Conservation (phyloP, 2,113 vertebrate species). For the Nerophis ophidion region DNA sequence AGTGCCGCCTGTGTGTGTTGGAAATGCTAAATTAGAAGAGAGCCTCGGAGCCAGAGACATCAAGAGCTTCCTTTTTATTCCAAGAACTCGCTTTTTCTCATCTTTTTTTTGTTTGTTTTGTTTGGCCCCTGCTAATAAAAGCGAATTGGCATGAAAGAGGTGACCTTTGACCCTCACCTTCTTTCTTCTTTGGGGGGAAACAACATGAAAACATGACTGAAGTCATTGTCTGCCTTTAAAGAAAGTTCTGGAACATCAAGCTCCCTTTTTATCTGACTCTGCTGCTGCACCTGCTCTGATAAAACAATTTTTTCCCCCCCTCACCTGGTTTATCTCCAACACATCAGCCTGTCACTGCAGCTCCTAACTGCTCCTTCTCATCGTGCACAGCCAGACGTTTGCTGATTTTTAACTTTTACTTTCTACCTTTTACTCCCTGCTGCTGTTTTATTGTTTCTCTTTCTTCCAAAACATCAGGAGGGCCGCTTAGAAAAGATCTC, state of each 20-base stretch:
- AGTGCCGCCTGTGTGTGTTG: conserved; percentile 44
- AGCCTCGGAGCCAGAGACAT: conserved; percentile 58
- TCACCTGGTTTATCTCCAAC: conserved; percentile 36
- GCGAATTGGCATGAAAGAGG: conserved; percentile 62
- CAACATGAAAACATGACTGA: conserved; percentile 34
- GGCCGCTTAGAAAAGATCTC: conserved; percentile 31
- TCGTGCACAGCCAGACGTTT: conserved; percentile 13
- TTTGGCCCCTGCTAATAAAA: conserved; percentile 52
- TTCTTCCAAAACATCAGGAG: conserved; percentile 17
- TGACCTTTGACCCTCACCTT: conserved; percentile 45
- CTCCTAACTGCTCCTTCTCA: conserved; percentile 24
- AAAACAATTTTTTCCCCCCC: conserved; percentile 8
- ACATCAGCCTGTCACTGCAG: conserved; percentile 36
- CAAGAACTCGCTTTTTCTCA: conserved; percentile 37
- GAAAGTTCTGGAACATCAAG: conserved; percentile 20
- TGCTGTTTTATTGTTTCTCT: not conserved
- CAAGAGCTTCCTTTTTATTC: conserved; percentile 66
- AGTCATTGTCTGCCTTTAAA: conserved; percentile 35
- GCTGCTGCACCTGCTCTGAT: conserved; percentile 5
- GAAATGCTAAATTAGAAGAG: conserved; percentile 60
- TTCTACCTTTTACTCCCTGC: conserved; percentile 8
- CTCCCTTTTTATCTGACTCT: conserved; percentile 21
- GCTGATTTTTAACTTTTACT: conserved; percentile 42
- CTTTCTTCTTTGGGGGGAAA: conserved; percentile 25
- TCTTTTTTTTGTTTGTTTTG: conserved; percentile 15